Evolutionary conservation across 2,888 invertebrate genomes (phyloP), one percentile per base, ranked within the genome.

Genomic region (Sphinx pinastri): DNA sequence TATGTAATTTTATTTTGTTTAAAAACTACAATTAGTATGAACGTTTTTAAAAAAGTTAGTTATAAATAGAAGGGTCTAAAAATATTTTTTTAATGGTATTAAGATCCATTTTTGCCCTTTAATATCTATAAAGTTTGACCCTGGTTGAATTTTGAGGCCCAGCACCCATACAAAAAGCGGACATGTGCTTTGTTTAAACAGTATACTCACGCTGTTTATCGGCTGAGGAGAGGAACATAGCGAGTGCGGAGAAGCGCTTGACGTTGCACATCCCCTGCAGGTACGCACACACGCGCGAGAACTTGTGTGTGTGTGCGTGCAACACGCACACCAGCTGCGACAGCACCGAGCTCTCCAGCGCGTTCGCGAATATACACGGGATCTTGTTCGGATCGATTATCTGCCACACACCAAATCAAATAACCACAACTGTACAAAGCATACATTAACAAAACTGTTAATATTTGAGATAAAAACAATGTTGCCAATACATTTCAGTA

Each of bases 311-410:
- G 77, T 94, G 84, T 14, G 88, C 85, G 55, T 89, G 88, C 0
- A 92, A 73, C 0, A 94, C 83, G 2, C 85, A 84, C 31, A 97
- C 77, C 69, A 97, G 94, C 57, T 95, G 95, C 7, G 95, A 95
- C 5, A 97, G 92, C 1, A 95, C 91, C 59, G 95, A 91, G 71
- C 95, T 95, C 74, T 97, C 97, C 72, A 97, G 87, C 0, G 96
- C 95, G 77, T 96, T 95, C 81, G 94, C 94, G 84, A 97, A 96
- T 75, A 97, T 95, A 0, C 89, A 85, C 0, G 96, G 95, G 52
- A 97, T 90, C 71, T 93, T 93, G 2, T 84, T 78, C 0, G 96
- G 95, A 4, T 94, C 90, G 78, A 97, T 95, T 82, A 95, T 91
- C 96, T 96, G 88, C 31, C 83, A 83, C 25, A 66, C 19, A 58